A percentile compares a stretch with the other conserved stretches of the same genome.
Conservation (phyloP, 2,113 vertebrate species). For the rat (Rattus norvegicus) region GRCr8 NC_086031.1:64474501-64475000, state of each 20-base stretch:
- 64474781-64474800: background rate
- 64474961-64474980: background rate
- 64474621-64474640: background rate
- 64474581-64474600: background rate
- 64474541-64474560: background rate
- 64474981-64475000: background rate
- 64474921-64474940: background rate
- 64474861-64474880: background rate
- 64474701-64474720: conserved; percentile 8
- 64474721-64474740: background rate
- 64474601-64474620: background rate
- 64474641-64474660: conserved; percentile 34
- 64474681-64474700: background rate
- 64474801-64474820: background rate
- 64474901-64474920: conserved; percentile 11
- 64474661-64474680: background rate
- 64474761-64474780: background rate
- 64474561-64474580: background rate
- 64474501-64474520: background rate
- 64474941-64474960: background rate
- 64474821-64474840: background rate
- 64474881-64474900: background rate
- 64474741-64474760: background rate
- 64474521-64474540: background rate
- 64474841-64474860: background rate